Base-by-base conservation (phyloP, 1,140 invertebrate species). In the Berghia stephanieae region DNA sequence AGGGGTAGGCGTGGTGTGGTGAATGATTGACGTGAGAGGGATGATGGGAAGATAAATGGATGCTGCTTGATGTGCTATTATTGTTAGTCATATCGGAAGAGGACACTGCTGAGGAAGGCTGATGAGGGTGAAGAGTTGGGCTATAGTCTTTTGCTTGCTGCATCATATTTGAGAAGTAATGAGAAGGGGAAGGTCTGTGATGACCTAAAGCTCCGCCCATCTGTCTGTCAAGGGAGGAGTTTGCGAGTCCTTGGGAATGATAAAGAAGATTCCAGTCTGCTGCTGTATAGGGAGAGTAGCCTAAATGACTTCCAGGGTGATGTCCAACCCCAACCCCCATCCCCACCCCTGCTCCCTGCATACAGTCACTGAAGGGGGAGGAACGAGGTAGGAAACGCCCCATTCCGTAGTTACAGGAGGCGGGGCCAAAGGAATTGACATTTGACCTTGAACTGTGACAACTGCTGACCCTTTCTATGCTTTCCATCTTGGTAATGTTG, bases 221-320 rank as follows among this genome's bases (percentile, higher is more conserved):
- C 40, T 74, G 79, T 49, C 75, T 36, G 31, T 74, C 75, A 24
- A 40, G 21, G 34, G 72, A 72, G 68, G 49, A 46, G 27, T 67
- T 74, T 13, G 72, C 46, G 36, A 71, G 55, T 27, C 77, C 57
- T 49, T 81, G 78, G 31, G 80, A 68, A 55, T 82, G 79, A 10
- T 80, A 80, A 80, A 85, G 79, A 43, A 85, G 81, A n/a, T 80
- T 79, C 81, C 83, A 85, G 36, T 75, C 72, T 34, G 83, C 84
- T 43, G 76, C 76, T 24, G 84, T 76, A 66, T 84, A 85, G 5
- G 81, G 75, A 4, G 81, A 81, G 52, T 83, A 82, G n/a, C 83
- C 83, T 38, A 80, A 31, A 13, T 67, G 73, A 16, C 70, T 75
- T 1, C 60, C 60, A 44, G 82, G 80, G 16, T 67, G 73, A 16